Percentiles rank a stretch among this genome's conserved stretches.
These are phyloP conservation scores for Seladonia tumulorum DNA, from an alignment of 2,888 invertebrate genomes.

Conservation along the genomic window DNA sequence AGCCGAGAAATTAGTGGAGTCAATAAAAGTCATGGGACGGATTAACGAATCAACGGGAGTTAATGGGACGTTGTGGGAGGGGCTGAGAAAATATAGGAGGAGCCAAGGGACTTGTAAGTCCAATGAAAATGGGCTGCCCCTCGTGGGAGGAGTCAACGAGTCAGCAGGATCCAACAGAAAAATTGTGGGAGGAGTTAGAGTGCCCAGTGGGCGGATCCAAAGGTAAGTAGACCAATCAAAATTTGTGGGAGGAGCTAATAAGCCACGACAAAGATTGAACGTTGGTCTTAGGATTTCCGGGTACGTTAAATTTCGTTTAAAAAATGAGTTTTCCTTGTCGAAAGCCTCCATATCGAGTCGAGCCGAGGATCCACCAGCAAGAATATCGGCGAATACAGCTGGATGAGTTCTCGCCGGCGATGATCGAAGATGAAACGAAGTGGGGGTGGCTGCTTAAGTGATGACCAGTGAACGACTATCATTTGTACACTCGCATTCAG, in stretches of 20 bases:
- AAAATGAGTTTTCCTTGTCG: neutral
- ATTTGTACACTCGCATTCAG: constrained; percentile 56
- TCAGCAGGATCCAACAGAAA: too few relatives aligned
- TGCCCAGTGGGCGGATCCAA: neutral
- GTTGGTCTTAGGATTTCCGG: too few relatives aligned
- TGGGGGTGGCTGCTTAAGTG: neutral
- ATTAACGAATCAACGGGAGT: too few relatives aligned
- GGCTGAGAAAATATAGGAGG: too few relatives aligned
- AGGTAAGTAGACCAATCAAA: neutral
- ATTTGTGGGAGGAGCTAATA: neutral
- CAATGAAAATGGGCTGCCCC: too few relatives aligned
- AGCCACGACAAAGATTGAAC: too few relatives aligned
- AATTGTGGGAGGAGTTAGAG: neutral
- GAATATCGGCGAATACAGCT: neutral
- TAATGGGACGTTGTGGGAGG: too few relatives aligned
- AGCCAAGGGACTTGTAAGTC: too few relatives aligned
- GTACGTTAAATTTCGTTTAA: neutral
- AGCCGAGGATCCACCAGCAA: constrained; percentile 4
- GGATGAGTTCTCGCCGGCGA: constrained; percentile 6
- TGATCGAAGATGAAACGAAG: neutral
- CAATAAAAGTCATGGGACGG: too few relatives aligned
- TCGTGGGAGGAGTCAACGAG: too few relatives aligned
- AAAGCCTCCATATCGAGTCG: neutral
- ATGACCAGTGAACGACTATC: constrained; percentile 27
- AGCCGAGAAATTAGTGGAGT: too few relatives aligned